Evolutionary conservation across 2,113 vertebrate species (phyloP), one percentile per base, ranked within the genome.

Genomic region (Pelecanoides urinatrix): DNA sequence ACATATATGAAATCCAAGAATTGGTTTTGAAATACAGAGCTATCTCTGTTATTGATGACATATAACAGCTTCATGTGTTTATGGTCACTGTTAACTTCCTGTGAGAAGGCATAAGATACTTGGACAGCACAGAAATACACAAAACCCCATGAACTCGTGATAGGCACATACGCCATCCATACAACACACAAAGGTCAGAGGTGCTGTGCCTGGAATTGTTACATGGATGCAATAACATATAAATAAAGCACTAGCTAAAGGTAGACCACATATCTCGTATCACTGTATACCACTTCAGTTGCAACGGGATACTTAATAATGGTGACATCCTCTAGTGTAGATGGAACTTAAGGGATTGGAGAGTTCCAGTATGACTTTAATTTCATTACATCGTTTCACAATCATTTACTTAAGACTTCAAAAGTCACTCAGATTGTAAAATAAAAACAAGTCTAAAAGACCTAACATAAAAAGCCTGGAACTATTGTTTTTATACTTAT

Each of bases 191-290:
- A 19, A 52, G 21, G 32, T 66, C 55, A 79, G 67, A 36, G 49
- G 36, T 32, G 13, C 67, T 66, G 40, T 16, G 52, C 62, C 52
- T 63, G 15, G 29, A 67, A 20, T 7, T 59, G 47, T 21, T 68
- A 74, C 11, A 3, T 3, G 17, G 61, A 61, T n/a, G 12, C 72
- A 90, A 6, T 34, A 66, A 79, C 14, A 45, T 8, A 65, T 6
- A 70, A 17, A 44, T 15, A 45, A 61, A 11, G 42, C 55, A 58
- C 42, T 36, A 77, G 73, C 32, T 47, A 58, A 59, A 38, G 9
- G 12, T 0, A 86, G 25, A 63, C n/a, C n/a, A 56, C 0, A 0
- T 5, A 40, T 20, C 32, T 73, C 12, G 0, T 21, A 15, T 45
- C 16, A 30, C 26, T 66, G 16, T 20, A 15, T 3, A 74, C 25